Conservation (phyloP, 1,140 invertebrate species). For the Papilio glaucus region DNA sequence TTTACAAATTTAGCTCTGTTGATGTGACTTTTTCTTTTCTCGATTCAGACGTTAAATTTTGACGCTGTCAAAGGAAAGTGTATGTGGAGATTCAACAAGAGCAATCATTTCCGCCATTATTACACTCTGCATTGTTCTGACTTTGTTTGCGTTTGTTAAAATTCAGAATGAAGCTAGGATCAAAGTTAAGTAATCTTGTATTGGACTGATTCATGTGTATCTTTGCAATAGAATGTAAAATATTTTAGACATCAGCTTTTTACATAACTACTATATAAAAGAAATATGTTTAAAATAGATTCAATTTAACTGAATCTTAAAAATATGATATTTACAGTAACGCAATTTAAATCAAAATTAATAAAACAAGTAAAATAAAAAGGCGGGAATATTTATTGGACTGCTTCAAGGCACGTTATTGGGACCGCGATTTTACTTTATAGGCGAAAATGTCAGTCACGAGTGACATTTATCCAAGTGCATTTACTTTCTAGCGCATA, state of each 20-base stretch:
- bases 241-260: no score
- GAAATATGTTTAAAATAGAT: no score
- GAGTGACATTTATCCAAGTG: not conserved
- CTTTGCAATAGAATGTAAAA: no score
- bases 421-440: constrained; percentile 18
- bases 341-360: no score
- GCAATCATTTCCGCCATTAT: constrained; percentile 26
- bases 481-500: constrained; percentile 26
- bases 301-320: no score
- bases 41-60: constrained; percentile 5
- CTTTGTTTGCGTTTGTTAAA: not conserved
- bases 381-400: constrained; percentile 16
- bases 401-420: not conserved
- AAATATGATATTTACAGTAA: no score
- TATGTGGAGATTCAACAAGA: constrained; percentile 1
- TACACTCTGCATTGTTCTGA: constrained; percentile 6
- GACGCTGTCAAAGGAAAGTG: constrained; percentile 7
- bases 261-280: no score
- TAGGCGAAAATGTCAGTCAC: constrained; percentile 17
- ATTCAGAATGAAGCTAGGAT: not conserved
- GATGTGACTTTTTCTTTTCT: not conserved
- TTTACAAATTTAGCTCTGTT: constrained; percentile 2
- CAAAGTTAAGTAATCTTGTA: constrained; percentile 2
- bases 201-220: not conserved
- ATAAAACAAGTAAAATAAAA: no score